Percentiles rank a stretch among this genome's conserved stretches.
These are phyloP conservation scores for Drosophila kanekoi DNA, from an alignment of 2,888 invertebrate species.

Conservation along the genomic window DNA sequence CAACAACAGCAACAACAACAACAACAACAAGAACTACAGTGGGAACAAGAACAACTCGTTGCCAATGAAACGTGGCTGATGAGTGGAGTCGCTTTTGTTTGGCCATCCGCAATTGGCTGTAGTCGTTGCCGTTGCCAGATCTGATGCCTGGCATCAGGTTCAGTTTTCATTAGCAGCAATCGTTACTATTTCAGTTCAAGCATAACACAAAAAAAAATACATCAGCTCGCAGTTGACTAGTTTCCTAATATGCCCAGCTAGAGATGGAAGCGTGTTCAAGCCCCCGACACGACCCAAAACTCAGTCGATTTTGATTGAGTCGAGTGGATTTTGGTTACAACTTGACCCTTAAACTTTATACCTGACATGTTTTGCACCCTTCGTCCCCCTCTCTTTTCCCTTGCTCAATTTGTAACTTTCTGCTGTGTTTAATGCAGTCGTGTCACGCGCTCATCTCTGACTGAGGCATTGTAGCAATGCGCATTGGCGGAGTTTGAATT, in stretches of 20 bases:
- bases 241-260: slow-evolving; percentile 27
- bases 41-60: slow-evolving; percentile 40
- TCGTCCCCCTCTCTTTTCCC: too few relatives aligned
- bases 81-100: slow-evolving; percentile 63
- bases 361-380: too few relatives aligned
- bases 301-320: too few relatives aligned
- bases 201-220: slow-evolving; percentile 26
- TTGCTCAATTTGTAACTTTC: too few relatives aligned
- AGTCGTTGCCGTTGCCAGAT: slow-evolving; percentile 28
- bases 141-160: slow-evolving; percentile 39
- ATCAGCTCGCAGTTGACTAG: slow-evolving; percentile 20
- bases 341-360: too few relatives aligned
- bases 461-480: slow-evolving; percentile 4
- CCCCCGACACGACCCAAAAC: not conserved
- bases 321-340: too few relatives aligned
- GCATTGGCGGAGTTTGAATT: slow-evolving; percentile 21
- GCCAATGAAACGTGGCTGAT: slow-evolving; percentile 77
- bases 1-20: slow-evolving; percentile 21
- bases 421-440: not conserved
- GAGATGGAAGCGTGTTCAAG: not conserved
- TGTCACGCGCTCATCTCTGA: slow-evolving; percentile 9
- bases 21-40: not conserved
- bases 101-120: slow-evolving; percentile 49
- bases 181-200: slow-evolving; percentile 44
- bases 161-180: slow-evolving; percentile 66